Evolutionary conservation across 2,888 invertebrate genomes (phyloP), one percentile per base, ranked within the genome.

Genomic region (Branchipolynoe longqiensis): DNA sequence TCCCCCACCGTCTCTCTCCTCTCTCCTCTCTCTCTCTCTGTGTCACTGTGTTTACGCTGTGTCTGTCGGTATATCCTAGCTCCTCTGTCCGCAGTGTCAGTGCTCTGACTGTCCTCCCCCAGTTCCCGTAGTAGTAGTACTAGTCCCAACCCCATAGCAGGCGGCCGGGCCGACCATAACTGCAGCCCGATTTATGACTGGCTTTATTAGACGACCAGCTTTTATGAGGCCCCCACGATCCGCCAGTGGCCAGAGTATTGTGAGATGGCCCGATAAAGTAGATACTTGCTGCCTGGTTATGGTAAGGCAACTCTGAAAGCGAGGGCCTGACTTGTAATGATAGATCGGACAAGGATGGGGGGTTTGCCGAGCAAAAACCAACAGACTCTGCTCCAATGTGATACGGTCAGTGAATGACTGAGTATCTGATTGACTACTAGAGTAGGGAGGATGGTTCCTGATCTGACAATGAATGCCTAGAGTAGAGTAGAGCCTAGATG

Each of bases 201-300:
- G 41, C 78, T 78, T 78, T 78, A 78, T 78, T 78, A 78, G 78
- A 78, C 28, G 78, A n/a, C 33, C 28, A 33, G 78, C 12, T 33
- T 78, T 78, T 78, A 78, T 78, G 78, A n/a, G 78, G 3, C 78
- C 28, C n/a, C 28, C 22, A 22, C 78, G 78, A 78, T 78, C 78
- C 78, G 18, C 54, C 48, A 78, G 28, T 78, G 78, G 54, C 33
- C 54, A 31, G 48, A 22, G 78, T 33, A 78, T 78, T 78, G 78
- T 78, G 78, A 78, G 78, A 78, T 78, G 78, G 78, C 41, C 40
- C 78, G 78, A 78, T 78, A 78, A 78, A 78, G 28, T 28, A 33
- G 41, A 25, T 54, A 78, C 78, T 78, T 25, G n/a, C 33, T 18
- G 54, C 28, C 41, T 48, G 41, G 78, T 78, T 41, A 78, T 41